phyloP scores from a whole-genome alignment of 2,888 invertebrate genomes.

The Hymenopus coronatus region DNA sequence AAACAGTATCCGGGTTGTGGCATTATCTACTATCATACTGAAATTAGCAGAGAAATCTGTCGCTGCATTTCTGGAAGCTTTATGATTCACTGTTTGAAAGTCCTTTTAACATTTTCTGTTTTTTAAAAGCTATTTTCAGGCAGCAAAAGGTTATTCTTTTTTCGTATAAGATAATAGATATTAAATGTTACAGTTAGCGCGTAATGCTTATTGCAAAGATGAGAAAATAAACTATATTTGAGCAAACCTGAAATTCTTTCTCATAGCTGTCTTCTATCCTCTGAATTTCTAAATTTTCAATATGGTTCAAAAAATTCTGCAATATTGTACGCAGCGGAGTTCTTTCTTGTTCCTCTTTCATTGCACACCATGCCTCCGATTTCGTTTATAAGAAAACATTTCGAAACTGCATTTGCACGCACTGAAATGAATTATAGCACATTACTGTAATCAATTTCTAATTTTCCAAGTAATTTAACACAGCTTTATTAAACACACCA shows the following conservation, averaged over 20 bases:
- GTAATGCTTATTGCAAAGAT: no score
- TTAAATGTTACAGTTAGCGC: no score
- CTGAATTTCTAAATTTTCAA: slow-evolving; percentile 48
- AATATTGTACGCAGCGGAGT: slow-evolving; percentile 47
- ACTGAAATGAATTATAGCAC: background rate
- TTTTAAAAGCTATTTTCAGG: no score
- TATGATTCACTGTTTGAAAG: no score
- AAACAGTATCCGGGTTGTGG: no score
- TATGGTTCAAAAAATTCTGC: slow-evolving; percentile 50
- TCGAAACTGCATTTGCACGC: background rate
- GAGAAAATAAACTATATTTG: background rate
- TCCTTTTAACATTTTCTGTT: no score
- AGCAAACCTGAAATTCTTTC: slow-evolving; percentile 48
- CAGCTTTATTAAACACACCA: background rate
- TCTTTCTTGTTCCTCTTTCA: slow-evolving; percentile 43
- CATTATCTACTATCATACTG: no score
- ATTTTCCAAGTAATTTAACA: background rate
- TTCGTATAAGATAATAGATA: no score
- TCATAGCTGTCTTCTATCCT: slow-evolving; percentile 47
- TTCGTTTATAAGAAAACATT: background rate
- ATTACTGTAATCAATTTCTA: background rate
- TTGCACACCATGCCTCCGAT: slow-evolving; percentile 39
- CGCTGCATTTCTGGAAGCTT: no score
- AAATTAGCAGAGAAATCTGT: no score
- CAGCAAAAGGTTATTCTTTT: no score